These are phyloP conservation scores for Nesogale talazaci DNA, from an alignment of 2,113 vertebrate species.

Conservation along the genomic window DNA sequence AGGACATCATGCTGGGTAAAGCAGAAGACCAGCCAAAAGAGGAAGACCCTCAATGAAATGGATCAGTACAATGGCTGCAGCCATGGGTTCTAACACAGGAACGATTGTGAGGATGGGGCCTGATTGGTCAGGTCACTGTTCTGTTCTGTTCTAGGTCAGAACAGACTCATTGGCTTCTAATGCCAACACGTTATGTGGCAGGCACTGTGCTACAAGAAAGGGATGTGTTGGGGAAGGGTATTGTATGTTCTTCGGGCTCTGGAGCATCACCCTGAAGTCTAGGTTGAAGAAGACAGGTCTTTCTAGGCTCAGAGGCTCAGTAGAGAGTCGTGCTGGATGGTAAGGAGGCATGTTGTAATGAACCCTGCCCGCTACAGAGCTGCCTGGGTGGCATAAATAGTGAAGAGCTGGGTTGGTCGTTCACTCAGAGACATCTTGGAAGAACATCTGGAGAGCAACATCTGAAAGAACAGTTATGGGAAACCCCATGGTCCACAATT, in stretches of 20 bases:
- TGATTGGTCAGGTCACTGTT: too few relatives aligned
- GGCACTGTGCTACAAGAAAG: not conserved
- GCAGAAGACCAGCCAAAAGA: too few relatives aligned
- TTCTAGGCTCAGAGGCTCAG: not conserved
- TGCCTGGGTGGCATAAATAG: not conserved
- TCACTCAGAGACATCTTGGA: not conserved
- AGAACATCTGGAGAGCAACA: not conserved
- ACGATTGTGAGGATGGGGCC: too few relatives aligned
- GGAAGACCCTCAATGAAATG: too few relatives aligned
- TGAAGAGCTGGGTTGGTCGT: not conserved
- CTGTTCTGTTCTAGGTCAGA: too few relatives aligned
- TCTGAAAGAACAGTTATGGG: not conserved
- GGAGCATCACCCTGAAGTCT: not conserved
- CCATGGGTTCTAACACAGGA: too few relatives aligned
- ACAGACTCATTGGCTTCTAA: too few relatives aligned
- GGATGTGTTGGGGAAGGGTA: not conserved
- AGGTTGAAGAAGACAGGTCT: not conserved
- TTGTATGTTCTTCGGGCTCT: not conserved
- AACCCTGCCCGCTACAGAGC: not conserved
- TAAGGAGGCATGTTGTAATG: not conserved
- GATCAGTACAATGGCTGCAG: too few relatives aligned
- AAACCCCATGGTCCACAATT: not conserved
- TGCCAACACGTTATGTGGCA: not conserved
- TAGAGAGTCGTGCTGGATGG: not conserved
- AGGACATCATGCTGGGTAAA: too few relatives aligned